A percentile compares a stretch with the other conserved stretches of the same genome.
These are phyloP conservation scores for Esox masquinongy DNA, from an alignment of 2,797 vertebrate species.

Conservation along the genomic window DNA sequence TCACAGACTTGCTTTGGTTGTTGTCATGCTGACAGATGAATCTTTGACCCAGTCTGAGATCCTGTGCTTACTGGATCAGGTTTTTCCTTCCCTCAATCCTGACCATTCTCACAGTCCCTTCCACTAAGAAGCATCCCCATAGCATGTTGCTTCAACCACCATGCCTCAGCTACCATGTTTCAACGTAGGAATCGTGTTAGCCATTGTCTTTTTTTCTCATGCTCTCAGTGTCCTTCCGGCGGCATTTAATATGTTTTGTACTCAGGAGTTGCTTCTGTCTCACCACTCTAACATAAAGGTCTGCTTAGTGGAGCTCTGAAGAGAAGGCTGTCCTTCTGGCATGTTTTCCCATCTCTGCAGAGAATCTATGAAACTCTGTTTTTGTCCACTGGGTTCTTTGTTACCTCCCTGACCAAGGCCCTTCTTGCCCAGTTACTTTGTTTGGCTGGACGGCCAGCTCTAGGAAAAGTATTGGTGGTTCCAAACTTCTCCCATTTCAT, in stretches of 20 bases:
- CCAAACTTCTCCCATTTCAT: background rate
- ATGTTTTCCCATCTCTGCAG: background rate
- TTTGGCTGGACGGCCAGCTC: background rate
- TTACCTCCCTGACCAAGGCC: background rate
- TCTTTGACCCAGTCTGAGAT: no score
- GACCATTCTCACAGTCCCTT: no score
- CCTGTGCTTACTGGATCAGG: no score
- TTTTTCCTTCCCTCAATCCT: no score
- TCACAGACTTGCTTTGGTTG: no score
- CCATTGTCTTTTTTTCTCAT: background rate
- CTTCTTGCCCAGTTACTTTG: background rate
- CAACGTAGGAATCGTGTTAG: no score
- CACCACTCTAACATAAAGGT: background rate
- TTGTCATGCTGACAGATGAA: no score
- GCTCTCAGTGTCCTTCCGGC: background rate
- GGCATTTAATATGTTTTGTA: background rate
- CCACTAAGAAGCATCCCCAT: no score
- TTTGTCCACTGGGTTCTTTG: background rate
- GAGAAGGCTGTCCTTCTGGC: background rate
- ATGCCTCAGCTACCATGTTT: no score
- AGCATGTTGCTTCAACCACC: no score
- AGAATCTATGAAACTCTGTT: background rate
- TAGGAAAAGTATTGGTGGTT: background rate
- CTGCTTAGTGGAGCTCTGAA: background rate
- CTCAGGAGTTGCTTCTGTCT: background rate